These are phyloP conservation scores for Acanthopleura granulata DNA, from an alignment of 2,888 invertebrate genomes.

Conservation along the genomic window DNA sequence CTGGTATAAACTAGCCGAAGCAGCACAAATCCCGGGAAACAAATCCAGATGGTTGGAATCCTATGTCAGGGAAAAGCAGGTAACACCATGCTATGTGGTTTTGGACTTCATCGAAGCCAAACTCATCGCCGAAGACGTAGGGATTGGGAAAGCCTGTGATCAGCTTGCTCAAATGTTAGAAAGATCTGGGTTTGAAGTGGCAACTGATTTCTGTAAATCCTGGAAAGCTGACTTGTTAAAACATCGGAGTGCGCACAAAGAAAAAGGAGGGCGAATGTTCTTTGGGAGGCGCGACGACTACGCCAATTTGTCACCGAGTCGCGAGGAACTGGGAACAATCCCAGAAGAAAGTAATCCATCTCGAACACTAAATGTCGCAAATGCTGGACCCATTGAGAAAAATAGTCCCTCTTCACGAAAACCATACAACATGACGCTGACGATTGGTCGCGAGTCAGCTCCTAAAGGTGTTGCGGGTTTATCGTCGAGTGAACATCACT, in stretches of 20 bases:
- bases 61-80: background rate
- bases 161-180: conserved; percentile 13
- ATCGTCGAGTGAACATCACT: too few species aligned
- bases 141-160: background rate
- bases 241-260: background rate
- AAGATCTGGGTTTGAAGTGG: background rate
- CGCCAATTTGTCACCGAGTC: background rate
- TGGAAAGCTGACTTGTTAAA: background rate
- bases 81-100: conserved; percentile 18
- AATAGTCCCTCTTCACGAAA: background rate
- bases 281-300: background rate
- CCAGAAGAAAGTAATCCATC: background rate
- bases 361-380: background rate
- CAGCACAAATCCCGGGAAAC: background rate
- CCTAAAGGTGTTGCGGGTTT: too few species aligned
- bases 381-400: background rate
- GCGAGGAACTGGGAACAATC: conserved; percentile 12
- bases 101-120: conserved; percentile 18
- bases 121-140: background rate
- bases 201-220: background rate
- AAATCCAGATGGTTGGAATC: conserved; percentile 11
- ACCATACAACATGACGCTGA: background rate
- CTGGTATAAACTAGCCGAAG: conserved; percentile 3
- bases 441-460: too few species aligned
- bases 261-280: background rate